Evolutionary conservation across 2,113 vertebrate genomes (phyloP).

Genomic region (Gobiocypris rarus): DNA sequence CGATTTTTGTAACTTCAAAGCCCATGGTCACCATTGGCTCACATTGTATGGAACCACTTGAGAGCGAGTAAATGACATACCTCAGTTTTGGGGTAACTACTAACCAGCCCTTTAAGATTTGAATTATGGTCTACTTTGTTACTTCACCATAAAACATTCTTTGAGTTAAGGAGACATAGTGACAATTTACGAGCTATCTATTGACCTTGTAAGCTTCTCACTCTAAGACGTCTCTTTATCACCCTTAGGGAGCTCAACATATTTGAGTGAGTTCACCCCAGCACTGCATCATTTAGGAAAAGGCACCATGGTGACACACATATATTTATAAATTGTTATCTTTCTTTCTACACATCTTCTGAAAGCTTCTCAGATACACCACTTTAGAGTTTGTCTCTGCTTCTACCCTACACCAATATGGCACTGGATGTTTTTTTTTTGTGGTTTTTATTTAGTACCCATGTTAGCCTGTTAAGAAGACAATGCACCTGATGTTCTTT

Average conservation of each 20-base stretch:
- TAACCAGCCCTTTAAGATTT: neutral
- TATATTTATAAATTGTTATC: constrained; percentile 14
- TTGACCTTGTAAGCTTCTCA: constrained; percentile 7
- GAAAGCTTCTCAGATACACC: neutral
- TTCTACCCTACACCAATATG: neutral
- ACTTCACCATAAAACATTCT: constrained; percentile 15
- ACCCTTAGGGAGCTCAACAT: constrained; percentile 3
- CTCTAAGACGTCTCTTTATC: constrained; percentile 12
- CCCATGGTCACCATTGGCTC: neutral
- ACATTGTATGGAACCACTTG: neutral
- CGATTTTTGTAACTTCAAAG: neutral
- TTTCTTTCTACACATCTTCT: constrained; percentile 12
- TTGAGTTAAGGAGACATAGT: constrained; percentile 32
- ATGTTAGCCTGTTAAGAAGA: neutral
- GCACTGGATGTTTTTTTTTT: neutral
- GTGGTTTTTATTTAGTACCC: neutral
- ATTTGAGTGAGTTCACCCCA: constrained; percentile 8
- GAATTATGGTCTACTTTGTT: constrained; percentile 6
- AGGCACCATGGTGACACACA: constrained; percentile 22
- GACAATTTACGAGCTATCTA: constrained; percentile 45
- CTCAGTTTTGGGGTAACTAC: neutral
- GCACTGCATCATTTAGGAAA: constrained; percentile 11
- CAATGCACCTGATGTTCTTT: neutral
- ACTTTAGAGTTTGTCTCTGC: neutral
- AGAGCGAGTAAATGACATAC: neutral